Conservation (phyloP, 2,888 invertebrate genomes). For the Drosophila meridiana region DNA sequence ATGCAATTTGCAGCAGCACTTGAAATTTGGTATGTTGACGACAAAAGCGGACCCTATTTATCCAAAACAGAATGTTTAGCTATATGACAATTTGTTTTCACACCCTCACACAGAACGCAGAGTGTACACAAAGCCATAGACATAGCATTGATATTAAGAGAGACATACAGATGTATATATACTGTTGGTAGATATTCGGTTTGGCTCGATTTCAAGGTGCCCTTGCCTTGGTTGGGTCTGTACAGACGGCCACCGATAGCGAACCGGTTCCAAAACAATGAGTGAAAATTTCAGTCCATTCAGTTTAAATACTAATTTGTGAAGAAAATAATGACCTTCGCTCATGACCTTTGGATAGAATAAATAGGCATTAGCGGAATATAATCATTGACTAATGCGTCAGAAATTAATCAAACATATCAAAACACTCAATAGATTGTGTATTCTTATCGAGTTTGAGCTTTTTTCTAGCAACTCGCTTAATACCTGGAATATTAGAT, state of each 20-base stretch:
- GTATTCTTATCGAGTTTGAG: background rate
- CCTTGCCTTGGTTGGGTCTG: constrained; percentile 50
- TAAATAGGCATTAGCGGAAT: background rate
- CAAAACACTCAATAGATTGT: background rate
- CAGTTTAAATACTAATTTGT: constrained; percentile 20
- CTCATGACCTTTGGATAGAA: constrained; percentile 39
- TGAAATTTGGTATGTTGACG: constrained; percentile 55
- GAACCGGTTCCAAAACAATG: constrained; percentile 65
- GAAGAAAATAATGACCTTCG: constrained; percentile 60
- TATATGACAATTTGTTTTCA: constrained; percentile 31
- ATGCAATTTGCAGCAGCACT: constrained; percentile 58
- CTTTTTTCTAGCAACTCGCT: background rate
- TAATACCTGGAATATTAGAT: background rate
- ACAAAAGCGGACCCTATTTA: constrained; percentile 17
- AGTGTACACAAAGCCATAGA: background rate
- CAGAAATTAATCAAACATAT: background rate
- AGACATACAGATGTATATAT: background rate
- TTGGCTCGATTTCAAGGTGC: constrained; percentile 66
- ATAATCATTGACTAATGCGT: background rate
- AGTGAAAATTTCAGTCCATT: constrained; percentile 43
- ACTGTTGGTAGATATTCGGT: constrained; percentile 31
- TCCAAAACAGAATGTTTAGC: constrained; percentile 63
- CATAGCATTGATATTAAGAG: too few relatives aligned
- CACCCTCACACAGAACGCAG: background rate
- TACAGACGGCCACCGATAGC: constrained; percentile 9